Evolutionary conservation across 2,888 invertebrate genomes (phyloP).

Genomic region (Entomobrya proxima): DNA sequence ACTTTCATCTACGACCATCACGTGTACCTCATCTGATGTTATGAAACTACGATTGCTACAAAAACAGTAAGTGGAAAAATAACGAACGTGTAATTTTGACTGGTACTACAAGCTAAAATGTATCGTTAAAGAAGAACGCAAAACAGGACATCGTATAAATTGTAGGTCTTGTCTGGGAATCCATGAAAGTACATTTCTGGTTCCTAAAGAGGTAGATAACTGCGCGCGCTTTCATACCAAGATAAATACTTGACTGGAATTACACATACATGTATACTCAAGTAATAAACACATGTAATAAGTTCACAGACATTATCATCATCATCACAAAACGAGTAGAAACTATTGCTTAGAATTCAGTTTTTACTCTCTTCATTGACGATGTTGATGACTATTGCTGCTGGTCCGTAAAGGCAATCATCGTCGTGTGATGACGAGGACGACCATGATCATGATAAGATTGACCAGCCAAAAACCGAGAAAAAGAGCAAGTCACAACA

Average conservation of each 20-base stretch:
- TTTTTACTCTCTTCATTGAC: slow-evolving; percentile 16
- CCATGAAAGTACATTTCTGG: neutral
- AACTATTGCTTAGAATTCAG: neutral
- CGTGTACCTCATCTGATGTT: neutral
- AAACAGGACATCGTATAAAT: neutral
- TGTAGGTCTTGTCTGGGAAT: neutral
- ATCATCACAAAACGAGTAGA: neutral
- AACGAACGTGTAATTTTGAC: slow-evolving; percentile 55
- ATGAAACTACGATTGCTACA: slow-evolving; percentile 3
- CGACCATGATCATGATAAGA: neutral
- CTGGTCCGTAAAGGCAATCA: neutral
- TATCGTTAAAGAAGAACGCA: slow-evolving; percentile 20
- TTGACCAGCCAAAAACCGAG: slow-evolving; percentile 30
- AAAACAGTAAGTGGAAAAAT: slow-evolving; percentile 43
- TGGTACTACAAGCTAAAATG: slow-evolving; percentile 40
- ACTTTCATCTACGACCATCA: neutral
- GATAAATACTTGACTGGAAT: neutral
- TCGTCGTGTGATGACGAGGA: slow-evolving; percentile 27
- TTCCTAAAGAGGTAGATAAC: neutral
- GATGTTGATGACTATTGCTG: slow-evolving; percentile 36
- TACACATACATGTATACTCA: too few relatives aligned
- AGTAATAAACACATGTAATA: too few relatives aligned
- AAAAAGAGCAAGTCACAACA: neutral
- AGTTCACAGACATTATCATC: neutral
- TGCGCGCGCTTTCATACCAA: neutral